These are phyloP conservation scores for Lipotes vexillifer DNA, from an alignment of 2,113 vertebrate genomes.

Conservation along the genomic window DNA sequence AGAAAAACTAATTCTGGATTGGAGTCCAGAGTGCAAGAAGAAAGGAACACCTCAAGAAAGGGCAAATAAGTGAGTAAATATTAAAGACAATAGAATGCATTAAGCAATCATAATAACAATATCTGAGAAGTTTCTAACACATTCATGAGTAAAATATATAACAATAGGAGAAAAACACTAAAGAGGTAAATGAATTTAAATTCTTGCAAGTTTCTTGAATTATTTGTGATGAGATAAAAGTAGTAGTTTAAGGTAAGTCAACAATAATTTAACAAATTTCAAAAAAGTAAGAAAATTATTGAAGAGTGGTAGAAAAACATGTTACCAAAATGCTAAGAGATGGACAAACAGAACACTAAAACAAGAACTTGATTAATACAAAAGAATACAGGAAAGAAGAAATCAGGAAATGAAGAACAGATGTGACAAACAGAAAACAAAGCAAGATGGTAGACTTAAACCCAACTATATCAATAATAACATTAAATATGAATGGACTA, in stretches of 20 bases:
- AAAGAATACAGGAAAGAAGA: not conserved
- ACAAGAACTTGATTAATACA: not conserved
- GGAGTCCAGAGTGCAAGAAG: not conserved
- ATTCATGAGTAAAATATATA: not conserved
- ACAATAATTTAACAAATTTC: not conserved
- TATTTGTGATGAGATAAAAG: not conserved
- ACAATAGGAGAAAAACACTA: not conserved
- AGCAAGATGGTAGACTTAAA: not conserved
- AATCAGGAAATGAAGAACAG: not conserved
- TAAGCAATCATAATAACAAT: not conserved
- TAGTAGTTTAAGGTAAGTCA: not conserved
- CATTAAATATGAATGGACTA: not conserved
- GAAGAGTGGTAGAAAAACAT: not conserved
- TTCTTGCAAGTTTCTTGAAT: not conserved
- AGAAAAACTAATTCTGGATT: not conserved
- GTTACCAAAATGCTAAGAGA: not conserved
- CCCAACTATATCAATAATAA: not conserved
- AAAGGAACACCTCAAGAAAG: not conserved
- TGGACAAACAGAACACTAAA: not conserved
- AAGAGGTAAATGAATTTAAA: not conserved
- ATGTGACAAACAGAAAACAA: not conserved
- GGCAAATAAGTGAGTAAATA: not conserved
- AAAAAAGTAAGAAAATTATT: not conserved
- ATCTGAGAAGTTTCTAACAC: not conserved
- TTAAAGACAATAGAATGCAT: not conserved